These are phyloP conservation scores for Zhengitettix transpicula DNA, from an alignment of 2,888 invertebrate genomes.

Conservation along the genomic window DNA sequence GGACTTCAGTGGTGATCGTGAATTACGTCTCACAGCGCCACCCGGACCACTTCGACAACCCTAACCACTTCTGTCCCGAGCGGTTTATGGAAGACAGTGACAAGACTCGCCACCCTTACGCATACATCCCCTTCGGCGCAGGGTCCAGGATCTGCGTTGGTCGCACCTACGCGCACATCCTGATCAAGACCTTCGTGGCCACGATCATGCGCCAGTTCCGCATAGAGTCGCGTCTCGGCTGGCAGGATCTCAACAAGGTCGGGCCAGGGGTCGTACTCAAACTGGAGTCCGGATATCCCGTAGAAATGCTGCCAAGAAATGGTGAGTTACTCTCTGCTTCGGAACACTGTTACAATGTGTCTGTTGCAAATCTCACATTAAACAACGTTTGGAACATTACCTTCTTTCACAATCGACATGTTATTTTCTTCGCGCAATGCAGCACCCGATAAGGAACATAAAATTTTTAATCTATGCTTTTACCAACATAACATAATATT, in stretches of 20 bases:
- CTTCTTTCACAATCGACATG: no score
- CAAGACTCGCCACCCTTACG: conserved; percentile 9
- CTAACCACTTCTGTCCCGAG: background rate
- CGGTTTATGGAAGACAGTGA: background rate
- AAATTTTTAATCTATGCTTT: no score
- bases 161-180: conserved; percentile 25
- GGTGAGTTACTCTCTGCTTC: background rate
- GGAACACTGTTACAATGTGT: no score
- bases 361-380: no score
- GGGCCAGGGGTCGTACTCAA: background rate
- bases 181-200: conserved; percentile 16
- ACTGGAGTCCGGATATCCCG: background rate
- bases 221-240: background rate
- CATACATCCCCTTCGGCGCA: conserved; percentile 16
- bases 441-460: no score
- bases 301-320: background rate
- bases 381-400: no score
- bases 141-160: conserved; percentile 20
- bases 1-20: background rate
- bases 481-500: no score
- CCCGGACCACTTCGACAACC: background rate
- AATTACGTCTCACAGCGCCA: background rate
- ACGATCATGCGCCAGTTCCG: conserved; percentile 2
- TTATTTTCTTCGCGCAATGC: no score
- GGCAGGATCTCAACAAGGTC: background rate